Percentiles rank a stretch among this genome's conserved stretches.
phyloP scores from a whole-genome alignment of 2,113 vertebrate genomes.

The Hiodon tergisus region DNA sequence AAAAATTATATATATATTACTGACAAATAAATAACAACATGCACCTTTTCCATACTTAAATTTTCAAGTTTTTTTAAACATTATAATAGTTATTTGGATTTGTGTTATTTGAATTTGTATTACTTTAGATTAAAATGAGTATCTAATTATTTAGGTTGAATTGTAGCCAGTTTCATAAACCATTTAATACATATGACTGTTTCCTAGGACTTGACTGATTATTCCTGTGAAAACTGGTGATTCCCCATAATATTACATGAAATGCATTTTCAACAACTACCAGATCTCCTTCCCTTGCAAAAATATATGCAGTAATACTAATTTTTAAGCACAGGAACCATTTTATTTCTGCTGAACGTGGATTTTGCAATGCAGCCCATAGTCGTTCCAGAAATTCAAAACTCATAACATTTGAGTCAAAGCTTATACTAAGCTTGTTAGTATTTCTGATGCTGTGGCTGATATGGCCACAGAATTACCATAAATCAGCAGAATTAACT shows the following conservation, averaged over 20 bases:
- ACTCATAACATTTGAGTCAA: constrained; percentile 95
- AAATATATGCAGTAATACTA: constrained; percentile 70
- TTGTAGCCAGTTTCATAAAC: constrained; percentile 46
- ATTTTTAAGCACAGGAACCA: constrained; percentile 67
- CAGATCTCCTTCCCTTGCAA: constrained; percentile 67
- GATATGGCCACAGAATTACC: constrained; percentile 92
- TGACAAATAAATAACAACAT: too few relatives aligned
- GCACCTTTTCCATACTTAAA: too few relatives aligned
- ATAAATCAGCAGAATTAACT: constrained; percentile 99
- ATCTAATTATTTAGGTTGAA: constrained; percentile 55
- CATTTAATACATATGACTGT: constrained; percentile 54
- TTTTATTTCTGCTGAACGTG: constrained; percentile 91
- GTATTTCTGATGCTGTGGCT: constrained; percentile 88
- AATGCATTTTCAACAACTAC: constrained; percentile 52
- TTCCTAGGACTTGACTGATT: constrained; percentile 56
- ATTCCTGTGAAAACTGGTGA: constrained; percentile 49
- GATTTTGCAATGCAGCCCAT: constrained; percentile 89
- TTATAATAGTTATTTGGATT: too few relatives aligned
- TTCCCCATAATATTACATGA: constrained; percentile 51
- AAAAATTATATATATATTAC: too few relatives aligned
- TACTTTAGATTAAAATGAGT: constrained; percentile 60
- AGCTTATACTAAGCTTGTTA: constrained; percentile 99
- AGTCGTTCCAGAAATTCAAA: constrained; percentile 98
- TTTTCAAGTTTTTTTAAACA: not conserved
- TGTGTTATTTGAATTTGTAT: constrained; percentile 41